Conservation (phyloP, 2,797 vertebrate species). For the Alfaro cultratus region DNA sequence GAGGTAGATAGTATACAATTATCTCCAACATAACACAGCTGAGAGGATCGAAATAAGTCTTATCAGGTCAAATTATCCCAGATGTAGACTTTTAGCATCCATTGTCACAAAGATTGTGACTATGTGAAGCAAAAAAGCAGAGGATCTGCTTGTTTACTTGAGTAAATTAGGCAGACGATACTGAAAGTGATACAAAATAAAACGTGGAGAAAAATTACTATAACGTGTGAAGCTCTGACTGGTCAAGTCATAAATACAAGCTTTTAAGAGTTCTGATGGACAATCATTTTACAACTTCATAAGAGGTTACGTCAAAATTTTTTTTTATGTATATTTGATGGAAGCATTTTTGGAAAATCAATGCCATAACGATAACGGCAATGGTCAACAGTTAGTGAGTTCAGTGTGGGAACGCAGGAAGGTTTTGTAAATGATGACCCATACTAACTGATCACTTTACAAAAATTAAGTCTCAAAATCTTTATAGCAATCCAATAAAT, state of each 20-base stretch:
- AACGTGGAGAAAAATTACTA: conserved; percentile 43
- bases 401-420: not conserved
- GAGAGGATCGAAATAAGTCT: conserved; percentile 65
- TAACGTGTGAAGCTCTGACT: conserved; percentile 18
- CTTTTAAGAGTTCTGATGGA: not conserved
- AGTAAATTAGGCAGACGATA: conserved; percentile 59
- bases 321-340: not conserved
- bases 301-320: not conserved
- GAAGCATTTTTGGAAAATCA: not conserved
- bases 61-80: conserved; percentile 71
- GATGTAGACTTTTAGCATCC: conserved; percentile 35
- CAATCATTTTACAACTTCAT: not conserved
- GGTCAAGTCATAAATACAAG: not conserved
- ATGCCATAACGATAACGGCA: not conserved
- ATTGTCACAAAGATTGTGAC: conserved; percentile 25
- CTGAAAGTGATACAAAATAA: conserved; percentile 32
- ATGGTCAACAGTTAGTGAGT: not conserved
- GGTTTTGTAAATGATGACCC: not conserved
- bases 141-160: conserved; percentile 48
- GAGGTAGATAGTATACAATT: conserved; percentile 73
- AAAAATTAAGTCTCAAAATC: not conserved
- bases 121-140: conserved; percentile 29
- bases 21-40: conserved; percentile 75
- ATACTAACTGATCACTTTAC: not conserved
- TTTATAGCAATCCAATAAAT: not conserved